These are phyloP conservation scores for Helicolenus hilgendorfi DNA, from an alignment of 2,797 vertebrate species.

Conservation along the genomic window DNA sequence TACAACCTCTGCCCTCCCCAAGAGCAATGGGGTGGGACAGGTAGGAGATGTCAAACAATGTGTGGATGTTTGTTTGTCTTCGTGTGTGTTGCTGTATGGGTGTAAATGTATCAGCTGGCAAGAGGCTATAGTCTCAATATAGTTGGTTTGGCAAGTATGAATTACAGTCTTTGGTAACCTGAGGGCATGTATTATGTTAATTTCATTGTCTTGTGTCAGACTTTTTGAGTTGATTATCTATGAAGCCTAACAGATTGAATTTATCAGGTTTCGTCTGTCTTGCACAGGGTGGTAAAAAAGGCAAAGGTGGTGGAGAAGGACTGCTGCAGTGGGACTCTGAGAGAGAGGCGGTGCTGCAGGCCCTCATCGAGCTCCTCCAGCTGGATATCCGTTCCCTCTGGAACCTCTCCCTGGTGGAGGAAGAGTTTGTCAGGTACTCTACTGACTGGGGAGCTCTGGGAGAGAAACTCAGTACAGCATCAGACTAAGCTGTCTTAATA, in stretches of 20 bases:
- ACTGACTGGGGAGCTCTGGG: background rate
- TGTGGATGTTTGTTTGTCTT: constrained; percentile 35
- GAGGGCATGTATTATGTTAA: constrained; percentile 71
- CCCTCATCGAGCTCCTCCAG: constrained; percentile 94
- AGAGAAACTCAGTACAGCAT: background rate
- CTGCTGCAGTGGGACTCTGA: constrained; percentile 94
- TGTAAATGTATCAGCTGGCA: constrained; percentile 68
- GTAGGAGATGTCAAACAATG: constrained; percentile 67
- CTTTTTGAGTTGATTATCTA: background rate
- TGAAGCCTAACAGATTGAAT: background rate
- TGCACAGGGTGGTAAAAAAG: constrained; percentile 93
- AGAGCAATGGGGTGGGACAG: constrained; percentile 58
- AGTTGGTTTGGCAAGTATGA: constrained; percentile 73
- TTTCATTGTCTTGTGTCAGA: background rate
- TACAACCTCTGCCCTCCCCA: constrained; percentile 11
- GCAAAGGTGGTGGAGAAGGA: constrained; percentile 76
- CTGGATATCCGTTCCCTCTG: constrained; percentile 95
- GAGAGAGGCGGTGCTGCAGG: constrained; percentile 90
- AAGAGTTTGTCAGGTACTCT: constrained; percentile 95
- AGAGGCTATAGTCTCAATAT: constrained; percentile 47
- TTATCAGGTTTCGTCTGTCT: background rate
- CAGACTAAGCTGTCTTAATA: background rate
- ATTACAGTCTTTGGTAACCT: constrained; percentile 87
- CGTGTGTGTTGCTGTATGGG: constrained; percentile 57
- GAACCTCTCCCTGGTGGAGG: constrained; percentile 94